A percentile compares a stretch with the other conserved stretches of the same genome.
These are phyloP conservation scores for Haliclona indistincta DNA, from an alignment of 37 sponge, comb jelly and placozoan genomes.

Conservation along the genomic window DNA sequence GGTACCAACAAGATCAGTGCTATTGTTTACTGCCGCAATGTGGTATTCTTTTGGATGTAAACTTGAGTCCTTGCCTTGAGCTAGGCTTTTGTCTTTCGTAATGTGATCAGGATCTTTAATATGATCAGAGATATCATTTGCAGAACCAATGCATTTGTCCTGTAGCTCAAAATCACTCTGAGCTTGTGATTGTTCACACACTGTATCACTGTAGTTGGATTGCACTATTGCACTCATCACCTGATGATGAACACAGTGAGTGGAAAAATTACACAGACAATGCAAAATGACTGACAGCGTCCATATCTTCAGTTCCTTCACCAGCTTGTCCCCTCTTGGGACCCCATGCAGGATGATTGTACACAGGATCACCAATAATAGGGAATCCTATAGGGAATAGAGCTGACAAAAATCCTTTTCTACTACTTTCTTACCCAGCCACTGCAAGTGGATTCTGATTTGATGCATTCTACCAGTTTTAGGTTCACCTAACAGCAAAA, in stretches of 20 bases:
- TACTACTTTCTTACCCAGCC: constrained; percentile 55
- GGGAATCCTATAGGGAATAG: constrained; percentile 65
- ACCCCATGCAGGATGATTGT: constrained; percentile 85
- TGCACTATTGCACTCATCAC: constrained; percentile 36
- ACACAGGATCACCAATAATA: constrained; percentile 91
- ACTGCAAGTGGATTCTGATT: constrained; percentile 88
- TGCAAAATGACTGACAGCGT: constrained; percentile 5
- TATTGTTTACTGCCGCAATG: too few species aligned
- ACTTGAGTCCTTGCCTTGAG: too few species aligned
- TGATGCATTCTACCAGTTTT: constrained; percentile 95
- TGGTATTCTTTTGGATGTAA: too few species aligned
- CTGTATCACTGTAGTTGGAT: constrained; percentile 26
- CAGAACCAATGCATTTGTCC: too few species aligned
- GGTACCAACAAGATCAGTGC: too few species aligned
- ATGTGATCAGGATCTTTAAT: too few species aligned
- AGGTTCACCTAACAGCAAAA: constrained; percentile 54
- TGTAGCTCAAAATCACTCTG: too few species aligned
- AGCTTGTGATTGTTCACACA: too few species aligned
- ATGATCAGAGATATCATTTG: not conserved
- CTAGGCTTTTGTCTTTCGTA: too few species aligned
- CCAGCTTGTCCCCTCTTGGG: constrained; percentile 31
- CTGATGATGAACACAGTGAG: not conserved
- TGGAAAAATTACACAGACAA: not conserved
- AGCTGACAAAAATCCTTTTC: not conserved
- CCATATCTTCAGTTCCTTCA: constrained; percentile 21